Conservation (phyloP, 2,888 invertebrate species). For the Dasysyrphus tricinctus region DNA sequence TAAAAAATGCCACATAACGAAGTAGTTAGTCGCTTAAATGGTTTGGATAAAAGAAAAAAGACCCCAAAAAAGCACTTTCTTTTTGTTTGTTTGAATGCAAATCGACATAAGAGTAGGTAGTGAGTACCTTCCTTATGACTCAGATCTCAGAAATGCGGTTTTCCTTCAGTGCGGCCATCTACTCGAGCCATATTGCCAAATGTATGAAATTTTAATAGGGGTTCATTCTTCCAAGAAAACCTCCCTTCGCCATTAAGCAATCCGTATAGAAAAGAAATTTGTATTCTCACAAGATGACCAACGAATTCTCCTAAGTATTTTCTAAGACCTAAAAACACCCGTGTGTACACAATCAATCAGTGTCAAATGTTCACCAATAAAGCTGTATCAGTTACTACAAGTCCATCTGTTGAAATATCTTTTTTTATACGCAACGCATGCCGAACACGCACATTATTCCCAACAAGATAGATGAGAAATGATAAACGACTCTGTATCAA, state of each 20-base stretch:
- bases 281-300: neutral
- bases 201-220: neutral
- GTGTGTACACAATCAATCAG: slow-evolving; percentile 23
- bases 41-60: too few relatives aligned
- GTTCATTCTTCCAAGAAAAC: neutral
- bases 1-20: too few relatives aligned
- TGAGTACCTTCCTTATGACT: too few relatives aligned
- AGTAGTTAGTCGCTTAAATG: too few relatives aligned
- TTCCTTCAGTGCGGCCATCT: neutral
- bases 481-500: slow-evolving; percentile 32
- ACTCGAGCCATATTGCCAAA: neutral
- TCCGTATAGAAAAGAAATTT: neutral
- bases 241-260: neutral
- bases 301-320: too few relatives aligned
- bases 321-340: neutral
- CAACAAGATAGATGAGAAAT: slow-evolving; percentile 16
- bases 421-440: neutral
- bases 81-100: too few relatives aligned
- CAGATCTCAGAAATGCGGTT: neutral
- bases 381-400: slow-evolving; percentile 25
- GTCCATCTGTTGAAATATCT: slow-evolving; percentile 18
- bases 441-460: neutral
- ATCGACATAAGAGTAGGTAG: too few relatives aligned
- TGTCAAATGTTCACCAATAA: slow-evolving; percentile 34
- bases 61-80: too few relatives aligned